A percentile compares a stretch with the other conserved stretches of the same genome.
phyloP scores from a whole-genome alignment of 2,113 vertebrate genomes.

The Vulpes ferrilata region DNA sequence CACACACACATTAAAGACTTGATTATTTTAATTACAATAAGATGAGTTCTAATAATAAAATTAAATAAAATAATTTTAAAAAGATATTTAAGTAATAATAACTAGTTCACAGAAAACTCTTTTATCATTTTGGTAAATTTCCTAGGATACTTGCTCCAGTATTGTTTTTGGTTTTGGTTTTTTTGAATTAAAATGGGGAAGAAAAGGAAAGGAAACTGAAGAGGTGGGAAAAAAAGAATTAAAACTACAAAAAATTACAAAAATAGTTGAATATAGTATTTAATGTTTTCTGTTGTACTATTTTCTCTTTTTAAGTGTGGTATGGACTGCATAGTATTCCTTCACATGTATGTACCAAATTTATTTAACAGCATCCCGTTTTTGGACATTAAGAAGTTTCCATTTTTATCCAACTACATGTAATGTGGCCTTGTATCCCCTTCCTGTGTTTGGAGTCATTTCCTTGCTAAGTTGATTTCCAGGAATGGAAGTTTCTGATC shows the following conservation, averaged over 20 bases:
- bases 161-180: background rate
- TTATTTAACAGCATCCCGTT: background rate
- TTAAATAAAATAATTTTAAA: too few relatives aligned
- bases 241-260: background rate
- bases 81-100: background rate
- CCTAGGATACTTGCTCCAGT: background rate
- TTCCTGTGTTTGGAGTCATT: background rate
- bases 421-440: background rate
- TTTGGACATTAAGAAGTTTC: background rate
- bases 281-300: background rate
- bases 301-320: background rate
- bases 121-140: background rate
- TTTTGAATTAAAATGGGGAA: background rate
- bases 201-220: background rate
- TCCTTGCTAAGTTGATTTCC: background rate
- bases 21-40: background rate
- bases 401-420: background rate
- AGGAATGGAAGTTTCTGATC: background rate
- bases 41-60: background rate
- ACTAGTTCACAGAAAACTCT: background rate
- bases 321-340: background rate
- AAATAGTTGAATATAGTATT: background rate
- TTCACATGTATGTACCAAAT: background rate
- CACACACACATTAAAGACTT: background rate
- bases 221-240: background rate